Percentiles rank a stretch among this genome's conserved stretches.
phyloP scores from a whole-genome alignment of 2,797 vertebrate genomes.

The Eleutherodactylus coqui region DNA sequence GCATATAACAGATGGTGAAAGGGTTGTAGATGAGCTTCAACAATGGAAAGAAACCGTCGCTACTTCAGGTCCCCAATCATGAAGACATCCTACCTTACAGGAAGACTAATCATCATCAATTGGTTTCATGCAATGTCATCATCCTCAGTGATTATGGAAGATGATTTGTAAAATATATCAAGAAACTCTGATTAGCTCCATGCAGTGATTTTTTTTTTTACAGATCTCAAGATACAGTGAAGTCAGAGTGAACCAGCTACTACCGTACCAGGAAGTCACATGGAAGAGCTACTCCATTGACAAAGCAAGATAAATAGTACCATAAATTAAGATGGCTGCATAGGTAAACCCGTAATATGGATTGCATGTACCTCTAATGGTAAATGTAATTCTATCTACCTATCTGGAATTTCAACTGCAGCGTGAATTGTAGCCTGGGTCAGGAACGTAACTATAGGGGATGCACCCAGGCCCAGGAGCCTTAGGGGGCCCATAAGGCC shows the following conservation, averaged over 20 bases:
- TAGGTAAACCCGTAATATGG: background rate
- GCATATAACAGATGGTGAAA: conserved; percentile 42
- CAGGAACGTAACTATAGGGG: no score
- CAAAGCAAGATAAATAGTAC: background rate
- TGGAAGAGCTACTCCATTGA: background rate
- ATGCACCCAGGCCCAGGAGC: no score
- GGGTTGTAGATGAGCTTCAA: conserved; percentile 8
- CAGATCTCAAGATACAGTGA: background rate
- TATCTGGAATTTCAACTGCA: no score
- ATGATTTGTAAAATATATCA: background rate
- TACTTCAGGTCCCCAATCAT: background rate
- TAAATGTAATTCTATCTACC: no score
- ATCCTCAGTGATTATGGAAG: background rate
- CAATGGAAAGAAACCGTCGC: conserved; percentile 17
- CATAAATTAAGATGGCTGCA: background rate
- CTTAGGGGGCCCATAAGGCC: no score
- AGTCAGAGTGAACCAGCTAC: background rate
- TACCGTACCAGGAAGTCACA: background rate
- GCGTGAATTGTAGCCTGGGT: no score
- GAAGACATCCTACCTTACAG: background rate
- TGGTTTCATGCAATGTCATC: background rate
- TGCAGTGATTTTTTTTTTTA: background rate
- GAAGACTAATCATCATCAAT: background rate
- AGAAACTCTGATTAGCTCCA: background rate
- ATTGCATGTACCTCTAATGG: no score